A percentile compares a stretch with the other conserved stretches of the same genome.
Evolutionary conservation across 2,113 vertebrate species (phyloP).

Genomic region (Cryptotis parvus): DNA sequence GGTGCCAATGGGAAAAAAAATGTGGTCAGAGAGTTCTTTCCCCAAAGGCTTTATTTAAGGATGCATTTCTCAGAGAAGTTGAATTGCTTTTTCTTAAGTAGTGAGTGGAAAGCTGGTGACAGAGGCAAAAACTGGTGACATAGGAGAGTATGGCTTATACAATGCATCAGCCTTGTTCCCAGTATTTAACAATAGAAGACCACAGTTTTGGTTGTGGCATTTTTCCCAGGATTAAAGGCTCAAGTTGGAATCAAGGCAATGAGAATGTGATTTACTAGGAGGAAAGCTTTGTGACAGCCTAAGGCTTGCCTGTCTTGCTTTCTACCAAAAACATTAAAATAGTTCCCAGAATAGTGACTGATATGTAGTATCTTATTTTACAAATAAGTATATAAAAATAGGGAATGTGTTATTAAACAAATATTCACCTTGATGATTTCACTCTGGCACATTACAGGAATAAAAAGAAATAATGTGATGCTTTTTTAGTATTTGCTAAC

Average conservation of each 20-base stretch:
- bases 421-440: neutral
- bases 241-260: neutral
- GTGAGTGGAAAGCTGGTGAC: neutral
- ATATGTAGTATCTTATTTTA: neutral
- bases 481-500: neutral
- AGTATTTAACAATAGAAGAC: neutral
- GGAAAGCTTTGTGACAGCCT: neutral
- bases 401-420: neutral
- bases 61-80: neutral
- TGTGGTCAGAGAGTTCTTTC: neutral
- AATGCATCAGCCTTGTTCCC: neutral
- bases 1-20: neutral
- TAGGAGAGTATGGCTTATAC: neutral
- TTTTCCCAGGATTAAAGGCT: conserved; percentile 44
- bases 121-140: neutral
- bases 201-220: neutral
- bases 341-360: neutral
- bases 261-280: conserved; percentile 18
- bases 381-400: conserved; percentile 36
- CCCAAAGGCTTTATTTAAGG: neutral
- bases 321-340: neutral
- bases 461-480: neutral
- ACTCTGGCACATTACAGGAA: neutral
- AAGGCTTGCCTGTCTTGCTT: neutral
- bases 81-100: neutral